A percentile compares a stretch with the other conserved stretches of the same genome.
Evolutionary conservation across 2,888 invertebrate genomes (phyloP).

Genomic region (Temnothorax unifasciatus): DNA sequence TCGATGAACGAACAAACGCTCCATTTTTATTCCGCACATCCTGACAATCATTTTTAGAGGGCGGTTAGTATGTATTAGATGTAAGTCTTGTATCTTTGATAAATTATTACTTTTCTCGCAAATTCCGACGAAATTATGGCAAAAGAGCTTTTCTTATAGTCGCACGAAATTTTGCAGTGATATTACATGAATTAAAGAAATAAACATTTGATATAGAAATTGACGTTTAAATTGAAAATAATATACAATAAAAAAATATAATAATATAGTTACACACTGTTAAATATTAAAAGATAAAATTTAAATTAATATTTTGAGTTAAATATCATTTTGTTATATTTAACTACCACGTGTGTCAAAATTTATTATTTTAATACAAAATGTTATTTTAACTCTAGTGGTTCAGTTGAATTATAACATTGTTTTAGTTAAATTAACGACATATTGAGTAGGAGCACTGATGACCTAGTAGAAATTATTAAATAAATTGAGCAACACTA

Average conservation of each 20-base stretch:
- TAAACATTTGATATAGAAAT: neutral
- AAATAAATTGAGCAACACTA: no score
- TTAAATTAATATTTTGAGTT: no score
- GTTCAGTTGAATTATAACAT: no score
- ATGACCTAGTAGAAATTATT: no score
- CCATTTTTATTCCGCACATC: constrained; percentile 15
- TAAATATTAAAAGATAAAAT: no score
- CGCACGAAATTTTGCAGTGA: neutral
- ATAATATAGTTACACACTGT: neutral
- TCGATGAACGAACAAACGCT: constrained; percentile 6
- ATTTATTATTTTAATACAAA: no score
- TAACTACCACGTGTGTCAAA: no score
- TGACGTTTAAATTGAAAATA: neutral
- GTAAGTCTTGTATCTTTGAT: neutral
- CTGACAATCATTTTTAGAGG: neutral
- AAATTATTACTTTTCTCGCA: neutral
- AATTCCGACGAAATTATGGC: no score
- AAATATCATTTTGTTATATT: no score
- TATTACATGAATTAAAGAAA: neutral
- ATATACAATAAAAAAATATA: neutral
- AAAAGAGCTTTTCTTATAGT: neutral
- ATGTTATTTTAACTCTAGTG: no score
- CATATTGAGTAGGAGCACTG: no score
- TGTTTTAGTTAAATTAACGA: no score
- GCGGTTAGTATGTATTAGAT: neutral